phyloP scores from a whole-genome alignment of 2,113 vertebrate species.

The Heptranchias perlo region DNA sequence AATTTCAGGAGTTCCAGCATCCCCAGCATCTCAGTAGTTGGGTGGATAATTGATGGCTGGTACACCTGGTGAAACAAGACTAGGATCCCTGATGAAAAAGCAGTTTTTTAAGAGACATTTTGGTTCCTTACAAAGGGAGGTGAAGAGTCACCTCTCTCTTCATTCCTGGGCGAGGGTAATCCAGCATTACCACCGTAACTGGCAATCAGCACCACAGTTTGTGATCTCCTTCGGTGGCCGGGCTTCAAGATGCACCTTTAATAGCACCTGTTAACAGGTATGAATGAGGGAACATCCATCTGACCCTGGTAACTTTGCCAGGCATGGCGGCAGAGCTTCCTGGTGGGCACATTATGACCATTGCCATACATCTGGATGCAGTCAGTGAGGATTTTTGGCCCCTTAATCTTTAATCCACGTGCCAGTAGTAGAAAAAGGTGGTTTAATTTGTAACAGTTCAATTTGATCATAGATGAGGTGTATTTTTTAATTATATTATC shows the following conservation, averaged over 20 bases:
- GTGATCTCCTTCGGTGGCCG: neutral
- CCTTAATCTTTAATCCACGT: neutral
- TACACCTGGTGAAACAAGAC: neutral
- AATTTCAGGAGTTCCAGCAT: neutral
- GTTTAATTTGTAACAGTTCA: neutral
- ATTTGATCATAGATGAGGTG: no score
- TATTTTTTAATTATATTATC: neutral
- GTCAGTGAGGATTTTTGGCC: no score
- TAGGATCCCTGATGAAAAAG: neutral
- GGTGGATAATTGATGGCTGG: no score
- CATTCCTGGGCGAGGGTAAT: neutral
- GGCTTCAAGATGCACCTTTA: neutral
- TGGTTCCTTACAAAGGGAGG: neutral
- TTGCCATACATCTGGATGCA: no score
- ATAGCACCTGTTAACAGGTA: neutral
- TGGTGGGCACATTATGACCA: neutral
- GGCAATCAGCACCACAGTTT: neutral
- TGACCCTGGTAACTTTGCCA: neutral
- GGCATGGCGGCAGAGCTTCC: neutral
- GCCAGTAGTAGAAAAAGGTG: neutral
- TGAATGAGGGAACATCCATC: neutral
- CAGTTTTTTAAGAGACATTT: neutral
- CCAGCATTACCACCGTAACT: neutral
- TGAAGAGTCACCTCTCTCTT: neutral
- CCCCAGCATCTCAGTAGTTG: neutral